A percentile compares a stretch with the other conserved stretches of the same genome.
These are phyloP conservation scores for Micronisus gabar DNA, from an alignment of 2,113 vertebrate genomes.

Conservation along the genomic window DNA sequence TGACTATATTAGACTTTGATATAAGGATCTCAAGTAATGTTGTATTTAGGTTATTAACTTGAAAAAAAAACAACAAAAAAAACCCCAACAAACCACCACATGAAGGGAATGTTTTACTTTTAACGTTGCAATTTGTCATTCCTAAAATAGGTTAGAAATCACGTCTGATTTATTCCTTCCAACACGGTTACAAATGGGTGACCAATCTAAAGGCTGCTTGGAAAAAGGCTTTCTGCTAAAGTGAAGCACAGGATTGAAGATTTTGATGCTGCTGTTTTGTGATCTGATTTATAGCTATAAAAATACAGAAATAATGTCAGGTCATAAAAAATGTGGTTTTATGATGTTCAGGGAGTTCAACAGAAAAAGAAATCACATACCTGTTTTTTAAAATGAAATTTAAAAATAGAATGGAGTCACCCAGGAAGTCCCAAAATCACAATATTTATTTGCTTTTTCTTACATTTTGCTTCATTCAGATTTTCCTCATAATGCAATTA, in stretches of 20 bases:
- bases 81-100: not conserved
- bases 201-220: not conserved
- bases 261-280: not conserved
- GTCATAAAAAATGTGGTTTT: not conserved
- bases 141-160: not conserved
- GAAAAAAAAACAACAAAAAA: not conserved
- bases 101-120: not conserved
- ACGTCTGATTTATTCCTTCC: not conserved
- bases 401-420: not conserved
- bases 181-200: not conserved
- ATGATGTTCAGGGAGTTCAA: not conserved
- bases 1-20: not conserved
- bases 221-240: not conserved
- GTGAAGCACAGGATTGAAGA: not conserved
- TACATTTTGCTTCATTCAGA: not conserved
- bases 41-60: not conserved
- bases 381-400: not conserved
- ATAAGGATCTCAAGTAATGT: not conserved
- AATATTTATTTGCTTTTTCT: not conserved
- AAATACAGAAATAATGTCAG: not conserved
- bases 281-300: not conserved
- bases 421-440: not conserved
- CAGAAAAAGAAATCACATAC: not conserved
- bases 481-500: not conserved
- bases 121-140: not conserved